phyloP scores from a whole-genome alignment of 2,797 vertebrate species.

The Benthosema pterotum region DNA sequence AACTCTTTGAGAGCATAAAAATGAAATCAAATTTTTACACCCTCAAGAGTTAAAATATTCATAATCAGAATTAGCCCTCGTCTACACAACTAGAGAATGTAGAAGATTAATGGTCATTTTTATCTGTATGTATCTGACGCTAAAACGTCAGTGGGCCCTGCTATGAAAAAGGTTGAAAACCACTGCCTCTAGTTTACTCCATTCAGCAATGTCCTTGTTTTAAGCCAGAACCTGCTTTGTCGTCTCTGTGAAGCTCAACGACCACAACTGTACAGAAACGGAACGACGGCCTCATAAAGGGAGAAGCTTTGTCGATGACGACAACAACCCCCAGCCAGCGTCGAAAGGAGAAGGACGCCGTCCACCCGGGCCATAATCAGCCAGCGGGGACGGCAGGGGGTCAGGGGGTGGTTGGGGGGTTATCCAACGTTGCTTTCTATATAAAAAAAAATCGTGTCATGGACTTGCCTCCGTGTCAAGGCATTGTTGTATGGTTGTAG shows the following conservation, averaged over 20 bases:
- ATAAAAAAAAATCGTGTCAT: conserved; percentile 11
- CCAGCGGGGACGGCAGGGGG: conserved; percentile 40
- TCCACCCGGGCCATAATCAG: conserved; percentile 40
- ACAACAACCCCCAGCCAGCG: conserved; percentile 32
- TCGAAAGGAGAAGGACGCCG: conserved; percentile 16
- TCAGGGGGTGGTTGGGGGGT: too few species aligned
- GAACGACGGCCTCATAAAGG: conserved; percentile 61
- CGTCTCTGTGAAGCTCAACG: conserved; percentile 62
- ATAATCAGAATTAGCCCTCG: too few species aligned
- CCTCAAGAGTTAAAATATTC: too few species aligned
- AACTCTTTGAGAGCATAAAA: too few species aligned
- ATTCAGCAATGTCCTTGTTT: conserved; percentile 50
- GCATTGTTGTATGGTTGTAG: conserved; percentile 45
- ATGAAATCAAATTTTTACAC: too few species aligned
- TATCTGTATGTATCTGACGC: too few species aligned
- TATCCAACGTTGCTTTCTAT: conserved; percentile 23
- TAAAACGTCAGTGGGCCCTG: too few species aligned
- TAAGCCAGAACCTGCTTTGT: conserved; percentile 48
- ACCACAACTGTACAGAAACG: conserved; percentile 76
- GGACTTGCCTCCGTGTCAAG: too few species aligned
- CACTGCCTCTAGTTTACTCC: conserved; percentile 48
- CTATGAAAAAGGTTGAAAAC: too few species aligned
- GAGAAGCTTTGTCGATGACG: conserved; percentile 37
- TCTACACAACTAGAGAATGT: too few species aligned
- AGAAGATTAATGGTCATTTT: too few species aligned